phyloP scores from a whole-genome alignment of 2,888 invertebrate genomes.

The Brachyopa scutellaris region DNA sequence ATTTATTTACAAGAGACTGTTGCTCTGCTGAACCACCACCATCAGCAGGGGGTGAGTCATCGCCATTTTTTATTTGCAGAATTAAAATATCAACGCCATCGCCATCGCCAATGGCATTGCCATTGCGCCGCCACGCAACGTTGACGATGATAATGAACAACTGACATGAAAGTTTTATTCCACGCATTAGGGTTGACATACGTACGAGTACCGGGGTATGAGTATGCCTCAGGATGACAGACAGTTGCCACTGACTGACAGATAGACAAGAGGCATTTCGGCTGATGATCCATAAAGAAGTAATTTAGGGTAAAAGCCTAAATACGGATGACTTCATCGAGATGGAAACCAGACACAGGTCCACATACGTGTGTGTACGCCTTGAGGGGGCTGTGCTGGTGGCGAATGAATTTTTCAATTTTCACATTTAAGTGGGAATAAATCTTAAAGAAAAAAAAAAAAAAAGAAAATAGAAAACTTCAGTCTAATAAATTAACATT shows the following conservation, averaged over 20 bases:
- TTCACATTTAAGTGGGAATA: too few relatives aligned
- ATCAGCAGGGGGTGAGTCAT: conserved; percentile 15
- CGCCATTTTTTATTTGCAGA: conserved; percentile 33
- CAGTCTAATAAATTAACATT: too few relatives aligned
- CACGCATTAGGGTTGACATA: conserved; percentile 35
- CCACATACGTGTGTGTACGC: too few relatives aligned
- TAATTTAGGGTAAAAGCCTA: background rate
- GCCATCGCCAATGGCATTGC: conserved; percentile 1
- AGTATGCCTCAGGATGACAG: conserved; percentile 8
- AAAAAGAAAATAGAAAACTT: too few relatives aligned
- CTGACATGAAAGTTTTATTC: conserved; percentile 65
- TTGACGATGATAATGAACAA: conserved; percentile 62
- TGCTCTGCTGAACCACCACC: background rate
- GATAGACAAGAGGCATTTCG: conserved; percentile 19
- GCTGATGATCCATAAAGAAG: background rate
- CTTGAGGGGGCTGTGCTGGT: too few relatives aligned
- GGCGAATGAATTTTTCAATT: too few relatives aligned
- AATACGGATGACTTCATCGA: conserved; percentile 34
- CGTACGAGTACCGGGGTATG: too few relatives aligned
- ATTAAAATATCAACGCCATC: conserved; percentile 25
- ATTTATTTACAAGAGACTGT: background rate
- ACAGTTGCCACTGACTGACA: background rate
- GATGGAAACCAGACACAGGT: too few relatives aligned
- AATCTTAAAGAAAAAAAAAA: too few relatives aligned
- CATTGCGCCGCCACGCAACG: conserved; percentile 51